Base-by-base conservation (phyloP, 1,140 invertebrate species). In the Eupristina koningsbergeri region DNA sequence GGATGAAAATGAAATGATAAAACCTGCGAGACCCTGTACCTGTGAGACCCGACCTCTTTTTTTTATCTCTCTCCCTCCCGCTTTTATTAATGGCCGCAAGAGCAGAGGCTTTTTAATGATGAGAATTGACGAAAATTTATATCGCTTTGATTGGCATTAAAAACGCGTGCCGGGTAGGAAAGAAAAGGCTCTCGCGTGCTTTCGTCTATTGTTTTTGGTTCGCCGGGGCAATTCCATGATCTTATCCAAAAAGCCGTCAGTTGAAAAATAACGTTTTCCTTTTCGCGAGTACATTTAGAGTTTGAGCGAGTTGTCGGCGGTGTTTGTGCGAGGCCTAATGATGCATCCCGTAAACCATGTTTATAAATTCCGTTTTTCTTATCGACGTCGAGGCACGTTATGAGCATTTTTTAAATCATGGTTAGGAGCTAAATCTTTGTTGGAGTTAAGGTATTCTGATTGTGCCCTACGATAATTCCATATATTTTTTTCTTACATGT, bases 81-180 rank as follows among this genome's bases (percentile, higher is more conserved):
- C 29, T 67, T 34, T 71, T 71, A 71, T 71, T 71, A 71, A 71
- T 71, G 67, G 67, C 64, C 3, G 17, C 67, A 13, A 71, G 36
- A 13, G 64, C 64, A n/a, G 31, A 36, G 64, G 31, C 64, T 22
- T 19, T 80, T 58, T 58, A 80, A 73, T 26, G 69, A 45, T 77
- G 64, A 71, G 81, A 83, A 83, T 83, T 50, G 75, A 69, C 64
- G 76, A 71, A 83, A 83, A 79, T 83, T 78, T 78, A 71, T 73
- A 64, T 58, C 31, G 31, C 71, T 74, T 74, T 83, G 81, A 83
- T 83, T 77, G 81, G 77, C 74, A 58, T n/a, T 81, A 61, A 82
- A 76, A 82, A 67, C 50, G 58, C 26, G n/a, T 26, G 19, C 19
- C 11, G 26, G 15, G 19, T 29, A 17, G 63, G 31, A 15, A 6